Base-by-base conservation (phyloP, 2,888 invertebrate genomes). In the Dicyrtomina minuta region DNA sequence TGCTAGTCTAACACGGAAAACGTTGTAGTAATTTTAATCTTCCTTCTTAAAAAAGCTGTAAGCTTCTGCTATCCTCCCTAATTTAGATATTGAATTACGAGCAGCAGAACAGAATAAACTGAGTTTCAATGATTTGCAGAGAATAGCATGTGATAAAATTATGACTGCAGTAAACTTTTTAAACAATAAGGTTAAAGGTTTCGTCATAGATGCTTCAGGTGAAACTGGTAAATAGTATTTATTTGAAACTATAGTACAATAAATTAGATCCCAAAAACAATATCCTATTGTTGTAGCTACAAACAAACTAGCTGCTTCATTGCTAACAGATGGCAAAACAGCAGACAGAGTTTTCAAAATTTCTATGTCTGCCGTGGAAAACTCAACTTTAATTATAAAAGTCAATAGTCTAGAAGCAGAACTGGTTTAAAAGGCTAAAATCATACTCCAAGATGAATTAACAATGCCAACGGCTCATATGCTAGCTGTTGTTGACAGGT, bases 201-300 rank as follows among this genome's bases (percentile, higher is more conserved):
- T n/a, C n/a, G n/a, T n/a, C n/a, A n/a, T n/a, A n/a, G n/a, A n/a
- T 75, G 81, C 79, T 10, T 79, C 81, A 6, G 80, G 80, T 6
- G 81, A 81, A 8, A 78, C 79, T 27, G 81, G 81, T 10, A 81
- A 82, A 73, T 80, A 79, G 2, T 80, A 72, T 69, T 43, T 80
- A 6, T 79, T 76, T 65, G 76, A 72, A 24, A 61, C 69, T 13
- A 10, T 73, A 33, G 26, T 71, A 8, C 60, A 66, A n/a, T 43
- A 22, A 15, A 5, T 72, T 1, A n/a, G 58, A 15, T 65, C n/a
- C 5, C n/a, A 5, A 15, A 20, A 15, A 49, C n/a, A 6, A 3
- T 26, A 72, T 8, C 53, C 73, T 1, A 53, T 75, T 10, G 41
- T n/a, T n/a, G 27, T 66, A 5, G 77, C 76, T 15, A 70, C 71